Percentiles rank a stretch among this genome's conserved stretches.
These are phyloP conservation scores for Uromys caudimaculatus DNA, from an alignment of 2,797 vertebrate species.

Conservation along the genomic window DNA sequence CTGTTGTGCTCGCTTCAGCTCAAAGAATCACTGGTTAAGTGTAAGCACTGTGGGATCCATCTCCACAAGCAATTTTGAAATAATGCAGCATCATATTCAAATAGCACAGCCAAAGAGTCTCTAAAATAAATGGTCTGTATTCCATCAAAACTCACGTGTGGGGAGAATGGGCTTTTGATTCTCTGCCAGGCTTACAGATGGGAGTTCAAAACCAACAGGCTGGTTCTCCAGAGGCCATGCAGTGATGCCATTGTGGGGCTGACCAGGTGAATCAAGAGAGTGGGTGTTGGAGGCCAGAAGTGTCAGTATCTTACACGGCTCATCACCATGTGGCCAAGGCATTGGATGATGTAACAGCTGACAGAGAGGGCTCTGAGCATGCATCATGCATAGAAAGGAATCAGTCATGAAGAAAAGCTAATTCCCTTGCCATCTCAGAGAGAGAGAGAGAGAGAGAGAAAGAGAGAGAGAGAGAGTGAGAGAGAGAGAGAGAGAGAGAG, in stretches of 20 bases:
- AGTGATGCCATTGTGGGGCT: background rate
- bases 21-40: slow-evolving; percentile 63
- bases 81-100: slow-evolving; percentile 5
- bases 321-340: background rate
- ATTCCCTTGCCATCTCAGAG: background rate
- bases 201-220: slow-evolving; percentile 22
- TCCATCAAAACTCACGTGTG: background rate
- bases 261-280: background rate
- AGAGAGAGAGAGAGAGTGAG: background rate
- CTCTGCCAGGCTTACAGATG: background rate
- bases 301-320: background rate
- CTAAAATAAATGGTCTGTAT: slow-evolving; percentile 36
- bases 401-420: background rate
- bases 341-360: background rate
- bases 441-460: background rate
- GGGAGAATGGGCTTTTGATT: background rate
- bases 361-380: background rate
- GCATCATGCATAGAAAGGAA: background rate
- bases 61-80: background rate
- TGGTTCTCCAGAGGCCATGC: background rate
- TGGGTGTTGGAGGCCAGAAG: background rate
- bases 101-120: background rate
- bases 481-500: background rate
- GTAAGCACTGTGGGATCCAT: background rate
- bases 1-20: slow-evolving; percentile 54